Evolutionary conservation across 2,113 vertebrate species (phyloP), one percentile per base, ranked within the genome.

Genomic region (Lagopus muta): DNA sequence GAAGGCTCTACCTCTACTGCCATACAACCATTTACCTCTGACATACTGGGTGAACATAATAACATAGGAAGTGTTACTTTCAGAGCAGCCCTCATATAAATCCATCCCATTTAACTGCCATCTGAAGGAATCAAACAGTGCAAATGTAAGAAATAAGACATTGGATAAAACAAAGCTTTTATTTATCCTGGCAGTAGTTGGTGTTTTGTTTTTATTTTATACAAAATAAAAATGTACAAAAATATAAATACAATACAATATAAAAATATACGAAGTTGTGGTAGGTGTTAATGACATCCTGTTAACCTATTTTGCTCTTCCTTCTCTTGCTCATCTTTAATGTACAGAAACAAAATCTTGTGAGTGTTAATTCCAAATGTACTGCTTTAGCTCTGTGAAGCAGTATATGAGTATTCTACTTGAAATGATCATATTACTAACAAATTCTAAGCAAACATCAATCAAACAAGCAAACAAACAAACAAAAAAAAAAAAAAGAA

Each of bases 371-470:
- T 69, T 90, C 2, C 12, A 78, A 52, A 86, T 24, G 14, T 36
- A 4, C 24, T 71, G 9, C 32, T 72, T 74, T 81, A 86, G 14
- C 17, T 95, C 60, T 40, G 11, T 32, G 52, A 89, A 74, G 27
- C 12, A 38, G 45, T 40, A 22, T 38, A n/a, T 40, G 14, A 95
- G 54, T 47, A 32, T 97, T 97, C 90, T 74, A 60, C 38, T 92
- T 64, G 54, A 78, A 62, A 73, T 25, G 34, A 32, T 48, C 60
- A 96, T 48, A 45, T 58, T 70, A 93, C 55, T 58, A 80, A 54
- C 82, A 97, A 91, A 96, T 90, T 95, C 81, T 82, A 16, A 16
- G 90, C 21, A 66, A 81, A 60, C 10, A 54, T 15, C 86, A 83
- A 92, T 48, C 9, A 47, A 47, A 21, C 47, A 21, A 47, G 91